Evolutionary conservation across 1,140 invertebrate genomes (phyloP).

Genomic region (Caenorhabditis latens): DNA sequence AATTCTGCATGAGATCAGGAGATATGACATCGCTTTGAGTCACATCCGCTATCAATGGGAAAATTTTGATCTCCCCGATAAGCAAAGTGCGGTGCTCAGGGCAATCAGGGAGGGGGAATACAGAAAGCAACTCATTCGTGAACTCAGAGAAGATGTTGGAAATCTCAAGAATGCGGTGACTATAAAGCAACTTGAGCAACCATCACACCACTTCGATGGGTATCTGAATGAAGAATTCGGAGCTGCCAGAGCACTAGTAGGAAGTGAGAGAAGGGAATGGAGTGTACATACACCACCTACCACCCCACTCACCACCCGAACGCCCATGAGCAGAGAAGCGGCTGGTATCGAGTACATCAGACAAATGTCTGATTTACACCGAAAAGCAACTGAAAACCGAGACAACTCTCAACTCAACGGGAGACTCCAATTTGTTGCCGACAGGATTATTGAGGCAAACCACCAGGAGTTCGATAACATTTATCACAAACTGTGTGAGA

Average conservation of each 20-base stretch:
- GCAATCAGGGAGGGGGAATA: neutral
- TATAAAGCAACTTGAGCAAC: neutral
- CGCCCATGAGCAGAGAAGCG: neutral
- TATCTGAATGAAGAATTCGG: neutral
- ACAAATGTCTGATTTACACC: neutral
- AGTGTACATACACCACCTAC: neutral
- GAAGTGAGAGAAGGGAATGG: neutral
- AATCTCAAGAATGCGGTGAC: neutral
- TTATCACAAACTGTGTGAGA: neutral
- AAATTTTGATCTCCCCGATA: neutral
- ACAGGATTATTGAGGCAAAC: neutral
- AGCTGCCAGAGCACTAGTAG: neutral
- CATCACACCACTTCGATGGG: neutral
- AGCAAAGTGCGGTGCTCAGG: neutral
- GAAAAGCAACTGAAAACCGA: neutral
- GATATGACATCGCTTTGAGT: neutral
- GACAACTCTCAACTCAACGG: neutral
- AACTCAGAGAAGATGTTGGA: neutral
- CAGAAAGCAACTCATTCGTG: neutral
- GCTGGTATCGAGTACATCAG: neutral
- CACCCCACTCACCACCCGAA: neutral
- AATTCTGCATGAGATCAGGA: neutral
- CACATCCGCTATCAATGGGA: slow-evolving; percentile 2
- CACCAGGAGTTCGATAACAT: neutral
- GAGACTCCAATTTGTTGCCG: neutral